Percentiles rank a stretch among this genome's conserved stretches.
These are phyloP conservation scores for Brienomyrus brachyistius DNA, from an alignment of 2,113 vertebrate genomes.

Conservation along the genomic window DNA sequence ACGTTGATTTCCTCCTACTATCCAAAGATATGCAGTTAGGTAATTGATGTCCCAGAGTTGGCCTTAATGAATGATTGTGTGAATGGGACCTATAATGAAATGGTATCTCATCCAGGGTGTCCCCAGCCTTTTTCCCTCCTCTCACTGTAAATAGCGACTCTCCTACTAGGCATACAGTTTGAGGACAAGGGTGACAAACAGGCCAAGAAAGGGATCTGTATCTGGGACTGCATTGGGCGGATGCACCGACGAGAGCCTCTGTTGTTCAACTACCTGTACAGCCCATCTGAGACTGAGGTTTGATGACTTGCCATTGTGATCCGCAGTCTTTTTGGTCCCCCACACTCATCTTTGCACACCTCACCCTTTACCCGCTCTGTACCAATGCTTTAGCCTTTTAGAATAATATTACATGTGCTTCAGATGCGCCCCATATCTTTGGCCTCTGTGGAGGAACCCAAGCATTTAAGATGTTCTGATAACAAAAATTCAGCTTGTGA, in stretches of 20 bases:
- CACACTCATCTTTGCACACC: neutral
- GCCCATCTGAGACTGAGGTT: conserved; percentile 71
- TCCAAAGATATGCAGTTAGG: neutral
- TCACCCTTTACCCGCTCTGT: neutral
- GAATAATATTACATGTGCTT: neutral
- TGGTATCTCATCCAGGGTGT: neutral
- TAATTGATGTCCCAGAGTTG: neutral
- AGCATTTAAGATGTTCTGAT: neutral
- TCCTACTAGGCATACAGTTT: conserved; percentile 75
- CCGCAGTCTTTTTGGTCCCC: neutral
- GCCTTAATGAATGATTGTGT: neutral
- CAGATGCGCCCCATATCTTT: neutral
- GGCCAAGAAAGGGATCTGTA: conserved; percentile 82
- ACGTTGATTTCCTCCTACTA: neutral
- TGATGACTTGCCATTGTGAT: neutral
- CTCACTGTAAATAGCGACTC: conserved; percentile 25
- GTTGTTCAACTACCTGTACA: conserved; percentile 96
- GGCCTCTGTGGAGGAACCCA: neutral
- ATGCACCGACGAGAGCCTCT: conserved; percentile 84
- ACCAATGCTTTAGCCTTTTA: neutral
- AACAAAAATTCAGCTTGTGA: neutral
- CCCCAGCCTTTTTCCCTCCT: conserved; percentile 29
- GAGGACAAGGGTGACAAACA: conserved; percentile 96
- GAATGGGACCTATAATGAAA: neutral
- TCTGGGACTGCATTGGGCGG: conserved; percentile 91